Conservation (phyloP, 2,888 invertebrate species). For the Gasteruption jaculator region DNA sequence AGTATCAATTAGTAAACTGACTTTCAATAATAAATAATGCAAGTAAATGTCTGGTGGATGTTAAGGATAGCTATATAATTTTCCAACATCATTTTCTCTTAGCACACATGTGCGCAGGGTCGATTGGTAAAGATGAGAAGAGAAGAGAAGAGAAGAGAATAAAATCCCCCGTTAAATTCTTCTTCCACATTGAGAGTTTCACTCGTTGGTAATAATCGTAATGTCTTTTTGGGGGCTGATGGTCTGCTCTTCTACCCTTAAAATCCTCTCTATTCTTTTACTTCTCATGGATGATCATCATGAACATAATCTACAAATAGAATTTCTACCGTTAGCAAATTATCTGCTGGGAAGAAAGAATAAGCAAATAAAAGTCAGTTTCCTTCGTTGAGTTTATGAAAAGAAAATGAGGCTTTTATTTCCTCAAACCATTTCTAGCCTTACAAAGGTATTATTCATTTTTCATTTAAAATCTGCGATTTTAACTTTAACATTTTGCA, state of each 20-base stretch:
- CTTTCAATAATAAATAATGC: slow-evolving; percentile 44
- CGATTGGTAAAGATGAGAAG: slow-evolving; percentile 6
- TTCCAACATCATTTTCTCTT: too few species aligned
- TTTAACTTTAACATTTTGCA: too few species aligned
- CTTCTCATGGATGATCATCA: slow-evolving; percentile 17
- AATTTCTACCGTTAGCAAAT: slow-evolving; percentile 38
- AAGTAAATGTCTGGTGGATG: slow-evolving; percentile 44
- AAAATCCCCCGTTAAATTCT: slow-evolving; percentile 2
- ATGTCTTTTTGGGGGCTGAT: slow-evolving; percentile 43
- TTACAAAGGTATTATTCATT: too few species aligned
- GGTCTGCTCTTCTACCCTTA: slow-evolving; percentile 15
- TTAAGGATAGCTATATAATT: too few species aligned
- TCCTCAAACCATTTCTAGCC: too few species aligned
- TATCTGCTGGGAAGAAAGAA: slow-evolving; percentile 33
- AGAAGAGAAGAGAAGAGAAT: slow-evolving; percentile 9
- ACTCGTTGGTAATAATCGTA: slow-evolving; percentile 50
- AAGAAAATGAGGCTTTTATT: too few species aligned
- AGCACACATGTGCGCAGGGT: slow-evolving; percentile 37
- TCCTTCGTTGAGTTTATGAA: too few species aligned
- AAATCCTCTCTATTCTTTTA: slow-evolving; percentile 21
- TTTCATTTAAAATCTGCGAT: too few species aligned
- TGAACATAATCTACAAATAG: slow-evolving; percentile 35
- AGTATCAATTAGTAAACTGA: slow-evolving; percentile 38
- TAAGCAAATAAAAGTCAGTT: too few species aligned
- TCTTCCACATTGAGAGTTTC: slow-evolving; percentile 32